Percentiles rank a stretch among this genome's conserved stretches.
Evolutionary conservation across 2,797 vertebrate genomes (phyloP).

Genomic region (Silurus lanzhouensis): DNA sequence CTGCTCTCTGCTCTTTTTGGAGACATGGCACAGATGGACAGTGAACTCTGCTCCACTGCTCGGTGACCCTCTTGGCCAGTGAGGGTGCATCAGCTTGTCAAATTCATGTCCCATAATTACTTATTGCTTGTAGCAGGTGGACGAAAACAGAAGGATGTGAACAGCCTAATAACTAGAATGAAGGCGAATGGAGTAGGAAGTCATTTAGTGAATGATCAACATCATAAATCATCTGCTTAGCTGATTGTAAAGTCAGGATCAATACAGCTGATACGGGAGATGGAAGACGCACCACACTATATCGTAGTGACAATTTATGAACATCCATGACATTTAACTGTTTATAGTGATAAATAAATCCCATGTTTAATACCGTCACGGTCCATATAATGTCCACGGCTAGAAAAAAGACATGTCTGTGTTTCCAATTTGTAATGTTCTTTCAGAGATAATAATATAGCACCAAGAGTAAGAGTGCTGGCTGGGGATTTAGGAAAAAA

Average conservation of each 20-base stretch:
- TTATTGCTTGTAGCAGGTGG: conserved; percentile 48
- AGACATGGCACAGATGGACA: conserved; percentile 39
- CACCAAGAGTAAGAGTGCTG: background rate
- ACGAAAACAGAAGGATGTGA: conserved; percentile 30
- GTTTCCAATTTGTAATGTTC: background rate
- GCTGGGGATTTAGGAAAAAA: background rate
- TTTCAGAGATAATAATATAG: background rate
- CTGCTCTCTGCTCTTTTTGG: conserved; percentile 28
- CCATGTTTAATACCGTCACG: background rate
- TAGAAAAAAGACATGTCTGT: background rate
- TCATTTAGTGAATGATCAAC: conserved; percentile 43
- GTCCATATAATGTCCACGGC: background rate
- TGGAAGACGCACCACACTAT: conserved; percentile 10
- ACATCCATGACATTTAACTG: conserved; percentile 16
- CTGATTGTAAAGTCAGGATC: conserved; percentile 33
- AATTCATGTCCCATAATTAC: conserved; percentile 48
- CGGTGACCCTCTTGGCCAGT: conserved; percentile 46
- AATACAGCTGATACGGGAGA: conserved; percentile 28
- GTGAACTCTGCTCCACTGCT: conserved; percentile 45
- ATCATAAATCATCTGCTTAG: conserved; percentile 48
- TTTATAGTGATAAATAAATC: conserved; percentile 25
- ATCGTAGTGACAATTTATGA: conserved; percentile 22
- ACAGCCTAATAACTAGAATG: conserved; percentile 34
- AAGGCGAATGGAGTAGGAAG: conserved; percentile 16
- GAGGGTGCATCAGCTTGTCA: conserved; percentile 34